These are phyloP conservation scores for Microcebus jonahi DNA, from an alignment of 2,113 vertebrate species.

Conservation along the genomic window DNA sequence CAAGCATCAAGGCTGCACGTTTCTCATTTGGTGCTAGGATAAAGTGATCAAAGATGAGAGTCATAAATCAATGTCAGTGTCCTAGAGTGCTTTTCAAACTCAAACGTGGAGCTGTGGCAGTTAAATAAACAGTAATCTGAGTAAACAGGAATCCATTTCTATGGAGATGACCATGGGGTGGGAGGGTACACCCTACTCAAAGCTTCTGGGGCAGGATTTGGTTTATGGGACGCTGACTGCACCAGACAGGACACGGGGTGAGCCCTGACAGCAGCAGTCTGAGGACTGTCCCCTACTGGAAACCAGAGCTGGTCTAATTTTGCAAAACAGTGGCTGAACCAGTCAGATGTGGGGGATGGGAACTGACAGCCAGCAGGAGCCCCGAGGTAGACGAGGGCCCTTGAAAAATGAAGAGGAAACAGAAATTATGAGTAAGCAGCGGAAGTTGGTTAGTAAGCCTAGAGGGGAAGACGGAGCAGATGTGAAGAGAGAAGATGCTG, in stretches of 20 bases:
- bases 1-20: neutral
- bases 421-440: slow-evolving; percentile 73
- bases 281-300: neutral
- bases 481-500: neutral
- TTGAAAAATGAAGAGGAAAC: slow-evolving; percentile 68
- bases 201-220: neutral
- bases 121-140: neutral
- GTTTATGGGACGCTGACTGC: neutral
- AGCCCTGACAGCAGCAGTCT: neutral
- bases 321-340: slow-evolving; percentile 13
- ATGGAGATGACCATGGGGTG: neutral
- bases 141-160: neutral
- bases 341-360: slow-evolving; percentile 32
- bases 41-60: neutral
- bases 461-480: neutral
- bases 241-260: neutral
- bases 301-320: neutral
- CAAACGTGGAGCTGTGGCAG: neutral
- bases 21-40: neutral
- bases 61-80: neutral
- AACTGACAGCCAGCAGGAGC: slow-evolving; percentile 41
- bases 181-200: neutral
- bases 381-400: neutral
- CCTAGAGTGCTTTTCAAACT: neutral
- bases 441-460: slow-evolving; percentile 46